Evolutionary conservation across 2,113 vertebrate genomes (phyloP), one percentile per base, ranked within the genome.

Genomic region (Eolophus roseicapilla): DNA sequence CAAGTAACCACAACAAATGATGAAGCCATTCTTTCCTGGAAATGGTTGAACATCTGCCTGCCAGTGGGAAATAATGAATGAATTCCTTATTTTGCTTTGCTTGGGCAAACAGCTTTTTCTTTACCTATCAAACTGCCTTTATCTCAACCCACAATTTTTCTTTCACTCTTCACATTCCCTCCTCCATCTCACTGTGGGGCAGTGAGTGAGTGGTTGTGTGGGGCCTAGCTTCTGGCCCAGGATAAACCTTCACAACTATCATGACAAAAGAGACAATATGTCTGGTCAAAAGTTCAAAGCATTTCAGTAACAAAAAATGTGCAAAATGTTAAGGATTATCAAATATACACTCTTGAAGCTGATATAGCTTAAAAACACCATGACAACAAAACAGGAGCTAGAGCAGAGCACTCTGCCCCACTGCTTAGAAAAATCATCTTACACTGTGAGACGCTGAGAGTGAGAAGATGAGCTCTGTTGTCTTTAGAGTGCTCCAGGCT

Each of bases 61-160:
- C 33, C 57, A 35, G 57, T 59, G 33, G 57, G 57, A 59, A 59
- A 9, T 35, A 20, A 59, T 15, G 33, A 59, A 35, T 14, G 13
- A 59, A 59, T n/a, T n/a, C 33, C 33, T 59, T 23, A 23, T 23
- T 59, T 57, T 67, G 7, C 9, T 76, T 15, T 75, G n/a, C 10
- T 59, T 67, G 35, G 1, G 1, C 3, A 5, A 2, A 10, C 4
- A 15, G 24, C n/a, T 67, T 67, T 76, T n/a, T 5, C 5, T 67
- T 74, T 57, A 11, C 11, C 24, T 41, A 7, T 57, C 39, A 29
- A 46, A 12, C 24, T 57, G 11, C 47, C 15, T 59, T 86, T 49
- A 67, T 41, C 13, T 43, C 62, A 77, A 13, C 3, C 25, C 16
- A 50, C 0, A 2, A 14, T 62, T 80, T 55, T 65, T 50, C 29